Percentiles rank a stretch among this genome's conserved stretches.
These are phyloP conservation scores for Premnoplex brunnescens DNA, from an alignment of 2,797 vertebrate species.

Conservation along the genomic window DNA sequence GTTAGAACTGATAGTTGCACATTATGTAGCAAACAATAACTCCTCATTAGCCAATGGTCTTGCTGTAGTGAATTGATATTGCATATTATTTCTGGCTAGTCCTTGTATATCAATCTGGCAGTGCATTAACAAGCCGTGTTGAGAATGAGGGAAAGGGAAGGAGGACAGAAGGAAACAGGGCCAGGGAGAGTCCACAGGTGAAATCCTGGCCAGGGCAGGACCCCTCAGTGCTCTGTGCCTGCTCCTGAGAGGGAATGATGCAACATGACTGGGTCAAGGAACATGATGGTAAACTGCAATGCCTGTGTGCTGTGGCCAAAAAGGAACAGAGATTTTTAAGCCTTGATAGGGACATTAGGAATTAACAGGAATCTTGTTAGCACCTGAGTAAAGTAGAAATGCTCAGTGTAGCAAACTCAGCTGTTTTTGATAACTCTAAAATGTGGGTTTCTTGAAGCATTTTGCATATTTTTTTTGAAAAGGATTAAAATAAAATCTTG, in stretches of 20 bases:
- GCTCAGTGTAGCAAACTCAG: neutral
- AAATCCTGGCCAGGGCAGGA: neutral
- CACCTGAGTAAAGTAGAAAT: neutral
- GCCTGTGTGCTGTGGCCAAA: neutral
- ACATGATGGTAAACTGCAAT: neutral
- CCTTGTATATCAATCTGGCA: neutral
- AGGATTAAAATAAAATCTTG: neutral
- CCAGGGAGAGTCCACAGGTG: neutral
- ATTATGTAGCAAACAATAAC: neutral
- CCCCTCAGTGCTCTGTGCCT: neutral
- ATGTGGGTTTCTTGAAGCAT: neutral
- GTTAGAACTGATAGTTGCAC: neutral
- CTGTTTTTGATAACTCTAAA: neutral
- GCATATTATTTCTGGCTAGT: neutral
- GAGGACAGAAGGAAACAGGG: neutral
- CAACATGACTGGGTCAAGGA: rapidly evolving
- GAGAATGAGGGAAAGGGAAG: neutral
- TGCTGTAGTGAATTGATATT: neutral
- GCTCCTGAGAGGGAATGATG: neutral
- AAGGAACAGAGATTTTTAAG: neutral
- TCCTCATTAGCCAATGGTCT: neutral
- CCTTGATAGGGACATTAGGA: neutral
- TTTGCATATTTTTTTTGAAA: neutral
- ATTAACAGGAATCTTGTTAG: neutral
- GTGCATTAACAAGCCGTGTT: neutral